Conservation (phyloP, 23 tunicate species). For the Aplidium turbinatum region DNA sequence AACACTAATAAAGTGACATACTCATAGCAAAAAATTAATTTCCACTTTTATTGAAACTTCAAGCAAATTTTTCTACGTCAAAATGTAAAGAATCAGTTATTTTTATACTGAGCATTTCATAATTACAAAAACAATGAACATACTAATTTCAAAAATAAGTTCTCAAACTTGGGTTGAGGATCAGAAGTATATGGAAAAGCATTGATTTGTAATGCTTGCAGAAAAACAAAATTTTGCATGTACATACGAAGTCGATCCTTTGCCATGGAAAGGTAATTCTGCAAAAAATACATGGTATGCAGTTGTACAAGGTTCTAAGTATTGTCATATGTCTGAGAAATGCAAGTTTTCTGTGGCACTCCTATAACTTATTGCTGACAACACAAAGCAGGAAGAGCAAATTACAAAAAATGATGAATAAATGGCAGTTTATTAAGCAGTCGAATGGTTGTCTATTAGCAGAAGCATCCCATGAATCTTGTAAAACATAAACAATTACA, state of each 20-base stretch:
- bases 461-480: no score
- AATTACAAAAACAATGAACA: not conserved
- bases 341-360: no score
- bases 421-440: no score
- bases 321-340: no score
- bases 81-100: no score
- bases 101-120: not conserved
- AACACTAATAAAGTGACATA: not conserved
- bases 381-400: no score
- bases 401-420: not conserved
- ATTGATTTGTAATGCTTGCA: conserved; percentile 26
- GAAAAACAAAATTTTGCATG: conserved; percentile 21
- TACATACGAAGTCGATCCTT: conserved; percentile 27
- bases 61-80: no score
- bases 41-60: no score
- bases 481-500: not conserved
- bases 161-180: conserved; percentile 31
- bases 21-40: not conserved
- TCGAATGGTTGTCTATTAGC: no score
- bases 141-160: conserved; percentile 6
- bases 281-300: not conserved
- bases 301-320: no score
- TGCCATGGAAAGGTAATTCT: conserved; percentile 13
- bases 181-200: conserved; percentile 38
- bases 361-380: no score